Evolutionary conservation across 1,140 invertebrate genomes (phyloP), one percentile per base, ranked within the genome.

Genomic region (Neodiprion lecontei): DNA sequence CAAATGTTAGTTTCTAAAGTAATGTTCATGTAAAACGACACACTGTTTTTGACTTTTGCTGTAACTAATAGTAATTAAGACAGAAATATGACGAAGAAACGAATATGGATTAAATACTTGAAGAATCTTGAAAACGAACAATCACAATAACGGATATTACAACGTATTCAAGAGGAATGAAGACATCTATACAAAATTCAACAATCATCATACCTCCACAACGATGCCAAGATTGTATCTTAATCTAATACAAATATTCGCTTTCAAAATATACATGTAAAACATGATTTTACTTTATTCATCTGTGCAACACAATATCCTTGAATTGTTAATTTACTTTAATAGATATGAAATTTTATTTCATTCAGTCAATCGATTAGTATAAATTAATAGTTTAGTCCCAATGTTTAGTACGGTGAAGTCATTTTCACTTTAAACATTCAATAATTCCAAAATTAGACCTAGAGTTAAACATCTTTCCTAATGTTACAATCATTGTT

Each of bases 191-290:
- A 23, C 47, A 74, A 76, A 77, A 73, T 76, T 78, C 80, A 74
- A 75, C 77, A 67, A 72, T 79, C 80, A 78, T 78, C 79, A 40
- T 77, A 77, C 75, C 80, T 76, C 67, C 77, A 73, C 74, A 72
- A 82, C 80, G 80, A 82, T 81, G 75, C 76, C 53, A 85, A 84
- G 83, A 85, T 84, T 85, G 84, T 85, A 85, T 85, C 81, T 85
- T 80, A 81, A 81, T 76, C 80, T 84, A 83, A 83, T 82, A 83
- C 77, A 81, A 80, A 84, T 85, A 81, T 83, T 84, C 78, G 82
- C 82, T 81, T 83, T 82, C 76, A 79, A 82, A 83, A 85, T 82
- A 84, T 82, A 84, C 76, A 79, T 82, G 77, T 74, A 77, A 74
- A 83, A 82, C 74, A 78, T 85, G 81, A 81, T 81, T 79, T 84